Evolutionary conservation across 2,888 invertebrate genomes (phyloP).

Genomic region (Incurvaria masculella): DNA sequence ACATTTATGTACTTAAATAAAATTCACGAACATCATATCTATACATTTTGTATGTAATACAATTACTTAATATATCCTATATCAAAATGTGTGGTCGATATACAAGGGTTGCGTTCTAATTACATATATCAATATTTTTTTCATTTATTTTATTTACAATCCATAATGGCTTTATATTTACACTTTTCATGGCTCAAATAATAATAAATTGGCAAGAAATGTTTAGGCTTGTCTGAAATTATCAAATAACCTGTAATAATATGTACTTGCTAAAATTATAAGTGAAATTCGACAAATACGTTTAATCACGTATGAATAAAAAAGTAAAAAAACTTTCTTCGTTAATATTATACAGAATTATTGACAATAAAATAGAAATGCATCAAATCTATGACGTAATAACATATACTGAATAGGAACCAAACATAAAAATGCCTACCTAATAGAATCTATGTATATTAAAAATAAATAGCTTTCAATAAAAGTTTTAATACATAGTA

Average conservation of each 20-base stretch:
- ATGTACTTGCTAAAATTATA: too few relatives aligned
- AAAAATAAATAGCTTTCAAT: background rate
- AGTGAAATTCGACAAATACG: too few relatives aligned
- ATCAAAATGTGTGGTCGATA: background rate
- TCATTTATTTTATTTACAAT: background rate
- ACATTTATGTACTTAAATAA: too few relatives aligned
- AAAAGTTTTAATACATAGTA: background rate
- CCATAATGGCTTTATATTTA: background rate
- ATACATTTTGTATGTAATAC: too few relatives aligned
- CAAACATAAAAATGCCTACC: background rate
- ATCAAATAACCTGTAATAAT: too few relatives aligned
- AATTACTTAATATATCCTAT: constrained; percentile 2
- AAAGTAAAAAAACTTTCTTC: too few relatives aligned
- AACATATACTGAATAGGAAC: background rate
- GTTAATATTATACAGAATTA: too few relatives aligned
- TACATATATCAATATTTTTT: background rate
- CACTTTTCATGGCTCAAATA: background rate
- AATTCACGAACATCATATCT: too few relatives aligned
- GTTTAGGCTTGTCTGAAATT: too few relatives aligned
- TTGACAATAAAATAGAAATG: too few relatives aligned
- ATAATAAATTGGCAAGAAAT: background rate
- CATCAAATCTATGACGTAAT: too few relatives aligned
- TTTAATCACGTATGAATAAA: too few relatives aligned
- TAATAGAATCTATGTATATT: background rate
- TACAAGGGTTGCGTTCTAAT: background rate